A percentile compares a stretch with the other conserved stretches of the same genome.
Conservation (phyloP, 2,888 invertebrate genomes). For the Agrilus mali region DNA sequence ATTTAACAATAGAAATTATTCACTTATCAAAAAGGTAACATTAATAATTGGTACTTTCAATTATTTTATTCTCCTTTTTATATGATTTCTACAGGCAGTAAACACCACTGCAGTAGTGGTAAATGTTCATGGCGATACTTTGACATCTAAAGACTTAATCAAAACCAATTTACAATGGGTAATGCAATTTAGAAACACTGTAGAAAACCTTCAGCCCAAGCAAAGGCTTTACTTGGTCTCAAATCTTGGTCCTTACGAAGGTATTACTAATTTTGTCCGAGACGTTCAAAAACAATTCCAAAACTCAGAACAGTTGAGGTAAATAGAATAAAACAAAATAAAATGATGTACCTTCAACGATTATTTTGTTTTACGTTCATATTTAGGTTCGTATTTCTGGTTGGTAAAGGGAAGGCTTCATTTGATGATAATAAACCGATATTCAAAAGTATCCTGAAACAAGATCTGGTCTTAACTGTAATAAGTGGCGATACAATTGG, state of each 20-base stretch:
- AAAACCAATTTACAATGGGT: constrained; percentile 25
- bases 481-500: constrained; percentile 39
- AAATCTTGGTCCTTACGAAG: constrained; percentile 25
- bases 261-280: constrained; percentile 24
- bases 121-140: constrained; percentile 21
- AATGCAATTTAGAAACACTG: constrained; percentile 19
- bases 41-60: not conserved
- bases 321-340: not conserved
- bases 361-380: constrained; percentile 26
- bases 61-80: constrained; percentile 10
- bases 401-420: constrained; percentile 46
- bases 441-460: constrained; percentile 50
- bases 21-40: constrained; percentile 24
- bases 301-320: constrained; percentile 11
- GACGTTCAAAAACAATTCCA: constrained; percentile 14
- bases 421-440: constrained; percentile 51
- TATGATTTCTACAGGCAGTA: constrained; percentile 6
- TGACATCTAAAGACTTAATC: constrained; percentile 25
- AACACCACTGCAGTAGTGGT: constrained; percentile 16
- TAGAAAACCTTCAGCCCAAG: constrained; percentile 14
- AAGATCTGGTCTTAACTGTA: constrained; percentile 71
- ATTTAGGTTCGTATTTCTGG: constrained; percentile 41
- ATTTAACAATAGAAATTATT: constrained; percentile 21
- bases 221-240: constrained; percentile 23
- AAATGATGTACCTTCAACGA: no score